Evolutionary conservation across 2,113 vertebrate genomes (phyloP).

Genomic region (Argyrosomus japonicus): DNA sequence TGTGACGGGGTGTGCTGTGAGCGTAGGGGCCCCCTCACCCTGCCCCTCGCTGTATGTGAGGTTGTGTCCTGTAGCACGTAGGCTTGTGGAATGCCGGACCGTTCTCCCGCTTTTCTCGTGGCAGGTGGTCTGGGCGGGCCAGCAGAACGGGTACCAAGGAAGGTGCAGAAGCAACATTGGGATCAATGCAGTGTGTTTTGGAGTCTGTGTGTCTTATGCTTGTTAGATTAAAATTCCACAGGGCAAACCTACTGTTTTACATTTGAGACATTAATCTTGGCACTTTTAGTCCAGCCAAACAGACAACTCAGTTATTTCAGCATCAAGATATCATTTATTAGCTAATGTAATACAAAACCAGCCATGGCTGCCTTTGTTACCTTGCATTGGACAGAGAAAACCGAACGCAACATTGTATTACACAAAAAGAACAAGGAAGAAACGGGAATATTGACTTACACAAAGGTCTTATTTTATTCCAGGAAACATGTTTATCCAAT

Average conservation of each 20-base stretch:
- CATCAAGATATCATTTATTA: slow-evolving; percentile 65
- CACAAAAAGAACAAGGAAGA: slow-evolving; percentile 23
- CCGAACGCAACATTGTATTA: slow-evolving; percentile 36
- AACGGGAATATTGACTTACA: slow-evolving; percentile 38
- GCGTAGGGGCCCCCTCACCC: slow-evolving; percentile 16
- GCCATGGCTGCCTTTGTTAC: slow-evolving; percentile 17
- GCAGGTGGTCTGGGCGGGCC: slow-evolving; percentile 67
- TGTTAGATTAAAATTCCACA: slow-evolving; percentile 18
- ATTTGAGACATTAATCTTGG: slow-evolving; percentile 25
- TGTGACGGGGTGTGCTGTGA: slow-evolving; percentile 60
- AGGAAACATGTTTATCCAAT: slow-evolving; percentile 63
- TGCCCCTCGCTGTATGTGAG: slow-evolving; percentile 38
- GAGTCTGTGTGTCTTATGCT: slow-evolving; percentile 31
- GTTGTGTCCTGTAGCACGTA: slow-evolving; percentile 74
- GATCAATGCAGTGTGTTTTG: slow-evolving; percentile 45
- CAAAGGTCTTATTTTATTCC: slow-evolving; percentile 37
- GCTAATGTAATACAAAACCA: slow-evolving; percentile 50
- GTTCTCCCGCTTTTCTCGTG: slow-evolving; percentile 50
- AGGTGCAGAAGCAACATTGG: slow-evolving; percentile 42
- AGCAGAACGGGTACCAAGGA: slow-evolving; percentile 54
- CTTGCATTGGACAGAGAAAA: slow-evolving; percentile 24
- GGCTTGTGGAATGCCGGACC: slow-evolving; percentile 74
- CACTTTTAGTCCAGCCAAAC: slow-evolving; percentile 11
- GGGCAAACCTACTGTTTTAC: not conserved
- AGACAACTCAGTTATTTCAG: slow-evolving; percentile 26